Percentiles rank a stretch among this genome's conserved stretches.
Evolutionary conservation across 2,113 vertebrate genomes (phyloP).

Genomic region (Phainopepla nitens): DNA sequence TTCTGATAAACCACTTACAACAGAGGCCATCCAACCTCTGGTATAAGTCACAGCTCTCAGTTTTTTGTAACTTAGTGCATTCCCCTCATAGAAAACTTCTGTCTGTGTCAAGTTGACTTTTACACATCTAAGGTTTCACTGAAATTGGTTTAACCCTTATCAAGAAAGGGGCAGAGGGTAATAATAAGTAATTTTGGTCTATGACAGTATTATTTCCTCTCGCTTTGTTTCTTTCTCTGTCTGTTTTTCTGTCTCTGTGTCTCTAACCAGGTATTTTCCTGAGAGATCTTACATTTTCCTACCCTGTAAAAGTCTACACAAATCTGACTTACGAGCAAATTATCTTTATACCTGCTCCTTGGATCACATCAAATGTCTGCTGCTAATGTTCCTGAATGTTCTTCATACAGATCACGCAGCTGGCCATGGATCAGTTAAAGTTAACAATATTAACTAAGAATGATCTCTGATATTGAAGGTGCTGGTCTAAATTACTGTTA

Average conservation of each 20-base stretch:
- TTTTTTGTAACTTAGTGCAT: not conserved
- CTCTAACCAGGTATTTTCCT: not conserved
- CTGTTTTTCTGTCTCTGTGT: not conserved
- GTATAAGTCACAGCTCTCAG: not conserved
- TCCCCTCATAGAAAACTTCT: not conserved
- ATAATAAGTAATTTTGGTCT: not conserved
- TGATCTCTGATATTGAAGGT: not conserved
- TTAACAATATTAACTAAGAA: not conserved
- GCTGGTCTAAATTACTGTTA: not conserved
- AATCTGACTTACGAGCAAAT: not conserved
- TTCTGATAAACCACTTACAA: not conserved
- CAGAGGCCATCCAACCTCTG: not conserved
- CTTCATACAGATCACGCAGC: not conserved
- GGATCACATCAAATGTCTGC: not conserved
- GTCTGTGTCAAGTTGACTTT: not conserved
- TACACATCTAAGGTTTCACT: not conserved
- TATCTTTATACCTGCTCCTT: constrained; percentile 9
- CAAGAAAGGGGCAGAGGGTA: not conserved
- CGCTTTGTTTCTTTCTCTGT: not conserved
- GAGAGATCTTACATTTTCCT: not conserved
- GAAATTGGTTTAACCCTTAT: constrained; percentile 2
- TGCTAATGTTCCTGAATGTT: not conserved
- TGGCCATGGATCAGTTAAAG: not conserved
- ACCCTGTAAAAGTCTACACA: not conserved
- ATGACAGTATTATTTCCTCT: not conserved